These are phyloP conservation scores for Lepidochitona cinerea DNA, from an alignment of 2,888 invertebrate genomes.

Conservation along the genomic window DNA sequence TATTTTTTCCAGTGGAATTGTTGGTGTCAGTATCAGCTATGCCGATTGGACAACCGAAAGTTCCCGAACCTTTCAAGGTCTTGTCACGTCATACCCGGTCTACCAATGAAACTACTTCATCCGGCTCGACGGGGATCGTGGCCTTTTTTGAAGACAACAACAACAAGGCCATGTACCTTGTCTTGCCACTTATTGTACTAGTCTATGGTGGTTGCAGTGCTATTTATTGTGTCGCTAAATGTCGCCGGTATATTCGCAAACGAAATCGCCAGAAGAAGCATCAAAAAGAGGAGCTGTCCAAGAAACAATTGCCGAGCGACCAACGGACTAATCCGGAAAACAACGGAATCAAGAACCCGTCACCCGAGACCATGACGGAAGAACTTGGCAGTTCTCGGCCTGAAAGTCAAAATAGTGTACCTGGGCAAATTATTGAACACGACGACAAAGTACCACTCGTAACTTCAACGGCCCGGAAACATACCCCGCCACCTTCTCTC, in stretches of 20 bases:
- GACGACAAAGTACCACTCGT: neutral
- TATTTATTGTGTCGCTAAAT: slow-evolving; percentile 47
- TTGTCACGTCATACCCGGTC: neutral
- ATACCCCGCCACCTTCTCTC: neutral
- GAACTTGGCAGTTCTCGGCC: neutral
- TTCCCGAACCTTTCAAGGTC: too few species aligned
- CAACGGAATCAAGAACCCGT: neutral
- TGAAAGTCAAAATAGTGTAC: neutral
- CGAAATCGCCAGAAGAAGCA: slow-evolving; percentile 8
- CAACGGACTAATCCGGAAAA: neutral
- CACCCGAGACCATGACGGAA: neutral
- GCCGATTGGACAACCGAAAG: too few species aligned
- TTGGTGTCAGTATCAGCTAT: too few species aligned
- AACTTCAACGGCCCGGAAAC: neutral
- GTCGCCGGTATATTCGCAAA: slow-evolving; percentile 33
- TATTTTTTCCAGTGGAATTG: too few species aligned
- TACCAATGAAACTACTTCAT: neutral
- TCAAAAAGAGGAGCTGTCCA: neutral
- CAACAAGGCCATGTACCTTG: slow-evolving; percentile 51
- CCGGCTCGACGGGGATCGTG: neutral
- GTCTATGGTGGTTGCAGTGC: slow-evolving; percentile 48
- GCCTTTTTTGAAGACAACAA: slow-evolving; percentile 48
- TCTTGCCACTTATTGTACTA: slow-evolving; percentile 46
- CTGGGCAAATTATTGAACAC: neutral
- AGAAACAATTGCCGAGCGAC: neutral